Evolutionary conservation across 2,888 invertebrate genomes (phyloP).

Genomic region (Dynastes hyllus): DNA sequence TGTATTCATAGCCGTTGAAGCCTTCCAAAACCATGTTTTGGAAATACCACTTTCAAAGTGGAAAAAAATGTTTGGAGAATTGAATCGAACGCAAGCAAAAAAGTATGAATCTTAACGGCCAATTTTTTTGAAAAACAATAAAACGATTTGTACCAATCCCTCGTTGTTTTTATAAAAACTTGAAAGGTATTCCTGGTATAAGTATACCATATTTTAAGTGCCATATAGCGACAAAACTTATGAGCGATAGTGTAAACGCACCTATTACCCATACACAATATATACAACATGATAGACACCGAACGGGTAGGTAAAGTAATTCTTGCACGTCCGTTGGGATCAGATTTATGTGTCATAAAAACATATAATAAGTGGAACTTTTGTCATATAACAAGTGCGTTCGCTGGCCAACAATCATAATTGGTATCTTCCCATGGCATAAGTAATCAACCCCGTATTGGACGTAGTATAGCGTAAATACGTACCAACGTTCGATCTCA

Average conservation of each 20-base stretch:
- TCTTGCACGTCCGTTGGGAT: constrained; percentile 51
- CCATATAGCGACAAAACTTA: not conserved
- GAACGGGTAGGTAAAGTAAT: constrained; percentile 37
- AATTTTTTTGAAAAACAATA: too few species aligned
- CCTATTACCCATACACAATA: not conserved
- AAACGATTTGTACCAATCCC: too few species aligned
- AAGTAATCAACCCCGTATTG: constrained; percentile 50
- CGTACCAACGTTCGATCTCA: not conserved
- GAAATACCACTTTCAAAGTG: too few species aligned
- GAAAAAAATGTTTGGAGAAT: too few species aligned
- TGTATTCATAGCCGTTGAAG: too few species aligned
- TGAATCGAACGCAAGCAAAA: too few species aligned
- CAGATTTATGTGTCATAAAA: constrained; percentile 53
- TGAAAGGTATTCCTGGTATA: too few species aligned
- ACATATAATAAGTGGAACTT: constrained; percentile 54
- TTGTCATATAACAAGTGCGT: constrained; percentile 51
- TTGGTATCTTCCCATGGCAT: constrained; percentile 58
- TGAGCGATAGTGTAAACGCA: not conserved
- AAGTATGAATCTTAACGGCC: too few species aligned
- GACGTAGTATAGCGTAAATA: not conserved
- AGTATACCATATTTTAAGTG: too few species aligned
- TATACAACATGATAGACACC: constrained; percentile 48
- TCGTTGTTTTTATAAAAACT: too few species aligned
- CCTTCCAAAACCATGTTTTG: too few species aligned
- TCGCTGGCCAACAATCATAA: constrained; percentile 52